Evolutionary conservation across 2,113 vertebrate genomes (phyloP), one percentile per base, ranked within the genome.

Genomic region (Etheostoma spectabile): DNA sequence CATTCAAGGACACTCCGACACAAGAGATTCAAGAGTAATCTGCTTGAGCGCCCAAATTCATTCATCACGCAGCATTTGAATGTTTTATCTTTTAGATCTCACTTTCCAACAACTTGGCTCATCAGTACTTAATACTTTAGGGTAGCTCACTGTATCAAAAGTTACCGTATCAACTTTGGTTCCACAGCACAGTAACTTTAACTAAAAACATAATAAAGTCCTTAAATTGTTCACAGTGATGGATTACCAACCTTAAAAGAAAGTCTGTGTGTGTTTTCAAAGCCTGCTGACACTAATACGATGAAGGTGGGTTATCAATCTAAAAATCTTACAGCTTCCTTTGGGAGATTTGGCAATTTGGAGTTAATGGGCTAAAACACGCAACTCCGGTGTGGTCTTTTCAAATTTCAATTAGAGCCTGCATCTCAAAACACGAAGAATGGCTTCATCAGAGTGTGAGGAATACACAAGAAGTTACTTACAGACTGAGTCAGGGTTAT

Each of bases 311-410:
- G 65, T 49, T 52, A 86, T 87, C 73, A 83, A 83, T 84, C 80
- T 76, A 42, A 84, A 48, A 70, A 83, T 56, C 13, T 1, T 42
- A 48, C 11, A 35, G 24, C 4, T 1, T 4, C 13, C 45, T 60
- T 18, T 7, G 21, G 74, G 35, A 60, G 22, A 79, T 18, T 18
- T 22, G 46, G 33, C 22, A 45, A n/a, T 55, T 56, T 62, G 11
- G 22, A 86, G 80, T 63, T 83, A 67, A 74, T 77, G 87, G 62
- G n/a, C 27, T 74, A 63, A 77, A 79, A 85, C 69, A n/a, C 33
- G 14, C 6, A 67, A n/a, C 45, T 52, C 18, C 0, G 5, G 14
- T 22, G 48, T 38, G 24, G 24, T 65, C 1, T 52, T 52, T 21
- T 57, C 61, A 76, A 38, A 78, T 70, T 65, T 53, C 65, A 78